A percentile compares a stretch with the other conserved stretches of the same genome.
Evolutionary conservation across 2,113 vertebrate species (phyloP).

Genomic region (Pomatorhinus ruficollis): DNA sequence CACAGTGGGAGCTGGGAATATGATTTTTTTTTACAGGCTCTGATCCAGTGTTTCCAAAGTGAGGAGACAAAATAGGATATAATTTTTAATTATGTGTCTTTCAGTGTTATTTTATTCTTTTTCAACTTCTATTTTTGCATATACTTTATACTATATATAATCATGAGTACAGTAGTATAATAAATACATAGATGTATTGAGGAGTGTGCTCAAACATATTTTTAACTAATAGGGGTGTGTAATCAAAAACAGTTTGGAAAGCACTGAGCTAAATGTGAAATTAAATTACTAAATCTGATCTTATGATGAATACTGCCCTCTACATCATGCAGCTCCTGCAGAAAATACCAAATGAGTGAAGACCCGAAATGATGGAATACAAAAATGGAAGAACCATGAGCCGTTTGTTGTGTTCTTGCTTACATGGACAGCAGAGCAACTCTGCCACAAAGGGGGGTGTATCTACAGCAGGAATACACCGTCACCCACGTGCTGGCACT

Average conservation of each 20-base stretch:
- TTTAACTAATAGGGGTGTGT: neutral
- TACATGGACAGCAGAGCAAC: neutral
- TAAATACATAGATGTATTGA: neutral
- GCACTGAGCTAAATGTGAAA: neutral
- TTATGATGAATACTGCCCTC: neutral
- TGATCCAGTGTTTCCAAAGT: neutral
- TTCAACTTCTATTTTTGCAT: neutral
- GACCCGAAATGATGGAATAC: neutral
- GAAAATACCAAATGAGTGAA: neutral
- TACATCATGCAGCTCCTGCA: neutral
- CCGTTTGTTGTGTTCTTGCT: neutral
- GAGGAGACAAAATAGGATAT: neutral
- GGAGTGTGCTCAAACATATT: neutral
- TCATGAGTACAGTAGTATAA: neutral
- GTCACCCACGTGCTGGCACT: rapidly evolving
- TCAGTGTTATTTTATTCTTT: neutral
- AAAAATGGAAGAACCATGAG: neutral
- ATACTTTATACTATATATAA: neutral
- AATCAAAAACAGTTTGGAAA: neutral
- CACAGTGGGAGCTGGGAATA: neutral
- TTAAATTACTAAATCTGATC: neutral
- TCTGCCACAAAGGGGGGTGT: neutral
- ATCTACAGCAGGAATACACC: rapidly evolving
- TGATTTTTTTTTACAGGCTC: neutral
- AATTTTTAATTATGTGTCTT: neutral